These are phyloP conservation scores for Papilio polytes DNA, from an alignment of 1,140 invertebrate genomes.

Conservation along the genomic window DNA sequence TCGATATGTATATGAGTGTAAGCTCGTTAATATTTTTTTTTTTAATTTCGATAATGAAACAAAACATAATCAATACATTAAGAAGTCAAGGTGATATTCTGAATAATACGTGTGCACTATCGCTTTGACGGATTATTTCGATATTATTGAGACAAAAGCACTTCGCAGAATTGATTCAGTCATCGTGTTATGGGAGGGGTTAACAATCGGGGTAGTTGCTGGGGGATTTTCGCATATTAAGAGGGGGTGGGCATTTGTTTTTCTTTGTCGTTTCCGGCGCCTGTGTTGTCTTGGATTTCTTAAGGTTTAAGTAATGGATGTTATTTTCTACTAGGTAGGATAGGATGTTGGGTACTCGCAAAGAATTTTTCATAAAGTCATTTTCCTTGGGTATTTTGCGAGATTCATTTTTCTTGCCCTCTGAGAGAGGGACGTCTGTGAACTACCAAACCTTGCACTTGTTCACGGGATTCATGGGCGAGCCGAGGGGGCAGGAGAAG, in stretches of 20 bases:
- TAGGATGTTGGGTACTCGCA: not conserved
- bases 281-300: not conserved
- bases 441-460: constrained; percentile 94
- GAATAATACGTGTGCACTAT: not conserved
- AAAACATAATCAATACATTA: not conserved
- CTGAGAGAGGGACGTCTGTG: not conserved
- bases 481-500: constrained; percentile 92
- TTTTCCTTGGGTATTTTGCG: not conserved
- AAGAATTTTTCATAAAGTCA: not conserved
- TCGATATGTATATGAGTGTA: not conserved
- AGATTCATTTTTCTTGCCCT: not conserved
- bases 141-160: too few relatives aligned
- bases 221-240: not conserved
- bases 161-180: not conserved
- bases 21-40: not conserved
- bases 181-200: not conserved
- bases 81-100: not conserved
- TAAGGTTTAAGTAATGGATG: not conserved
- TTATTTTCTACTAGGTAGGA: not conserved
- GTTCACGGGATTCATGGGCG: constrained; percentile 93
- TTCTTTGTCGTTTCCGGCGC: not conserved
- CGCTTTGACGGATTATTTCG: too few relatives aligned
- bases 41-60: not conserved
- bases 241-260: not conserved
- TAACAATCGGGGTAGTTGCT: not conserved